Base-by-base conservation (phyloP, 1,140 invertebrate genomes). In the Antheraea mylitta region DNA sequence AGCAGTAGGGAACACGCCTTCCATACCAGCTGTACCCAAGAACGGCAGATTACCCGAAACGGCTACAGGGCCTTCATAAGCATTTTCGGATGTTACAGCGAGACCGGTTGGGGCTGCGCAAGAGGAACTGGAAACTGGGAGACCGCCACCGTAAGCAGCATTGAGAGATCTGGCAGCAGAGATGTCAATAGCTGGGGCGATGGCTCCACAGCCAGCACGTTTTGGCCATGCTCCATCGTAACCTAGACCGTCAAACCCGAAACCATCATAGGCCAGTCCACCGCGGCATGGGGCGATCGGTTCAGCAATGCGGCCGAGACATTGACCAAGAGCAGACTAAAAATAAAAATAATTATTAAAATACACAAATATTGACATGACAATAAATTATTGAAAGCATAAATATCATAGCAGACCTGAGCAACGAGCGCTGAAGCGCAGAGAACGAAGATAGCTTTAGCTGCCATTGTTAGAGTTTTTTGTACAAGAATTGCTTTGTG, bases 1-100 rank as follows among this genome's bases (percentile, higher is more conserved):
- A 9, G 76, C 76, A 7, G 82, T 64, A 18, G 74, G 71, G 19
- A 87, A 63, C 4, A 79, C 80, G 8, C 69, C 70, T 60, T 77
- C 71, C 30, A 85, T 77, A 67, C 76, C 76, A 0, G 42, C 65
- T 37, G 77, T 78, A 42, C 83, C 83, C 60, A 74, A 72, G 58
- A 73, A 58, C n/a, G 61, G 61, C 59, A 69, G 11, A n/a, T 66
- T 64, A 11, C 67, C 71, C 42, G 30, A 45, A 19, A 69, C 64
- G 16, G 64, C 65, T n/a, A 69, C 71, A 18, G 66, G 13, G 53
- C n/a, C 48, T 66, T 37, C 62, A 11, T 48, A 67, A 18, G 37
- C 61, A 45, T 81, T 77, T 42, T 77, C 76, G 13, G 63, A 38
- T 36, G 61, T 64, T 18, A 66, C 22, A 45, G 19, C 58, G 48